Evolutionary conservation across 2,888 invertebrate genomes (phyloP).

Genomic region (Drosophila flavopinicola): DNA sequence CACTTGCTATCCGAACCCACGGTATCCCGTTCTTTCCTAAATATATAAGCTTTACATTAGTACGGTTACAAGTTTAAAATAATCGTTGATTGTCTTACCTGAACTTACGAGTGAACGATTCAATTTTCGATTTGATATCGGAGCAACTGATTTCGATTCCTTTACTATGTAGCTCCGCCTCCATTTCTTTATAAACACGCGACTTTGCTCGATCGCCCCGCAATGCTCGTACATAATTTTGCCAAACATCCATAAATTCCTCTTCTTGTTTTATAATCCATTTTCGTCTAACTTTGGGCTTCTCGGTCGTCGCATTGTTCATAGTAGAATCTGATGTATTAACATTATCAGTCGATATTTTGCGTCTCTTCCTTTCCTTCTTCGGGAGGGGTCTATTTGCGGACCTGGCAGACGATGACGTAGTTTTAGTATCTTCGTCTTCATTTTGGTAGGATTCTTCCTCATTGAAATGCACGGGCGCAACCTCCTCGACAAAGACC

Average conservation of each 20-base stretch:
- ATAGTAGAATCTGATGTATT: not conserved
- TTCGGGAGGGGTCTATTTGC: not conserved
- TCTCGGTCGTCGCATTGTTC: not conserved
- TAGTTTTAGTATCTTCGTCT: not conserved
- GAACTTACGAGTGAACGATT: constrained; percentile 37
- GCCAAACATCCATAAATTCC: constrained; percentile 45
- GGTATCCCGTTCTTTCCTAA: constrained; percentile 16
- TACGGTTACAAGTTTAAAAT: not conserved
- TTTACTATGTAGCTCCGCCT: constrained; percentile 4
- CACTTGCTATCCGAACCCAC: constrained; percentile 17
- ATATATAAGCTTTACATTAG: not conserved
- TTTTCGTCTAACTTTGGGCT: not conserved
- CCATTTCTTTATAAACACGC: constrained; percentile 36
- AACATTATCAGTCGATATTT: not conserved
- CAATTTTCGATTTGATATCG: constrained; percentile 42
- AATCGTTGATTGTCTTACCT: constrained; percentile 22
- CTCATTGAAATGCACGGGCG: not conserved
- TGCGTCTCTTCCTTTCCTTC: not conserved
- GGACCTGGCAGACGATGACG: not conserved
- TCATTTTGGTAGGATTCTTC: constrained; percentile 6
- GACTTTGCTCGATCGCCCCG: constrained; percentile 3
- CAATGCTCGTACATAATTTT: constrained; percentile 16
- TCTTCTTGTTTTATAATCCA: constrained; percentile 45
- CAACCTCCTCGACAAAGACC: constrained; percentile 13
- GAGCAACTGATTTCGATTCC: constrained; percentile 11